Base-by-base conservation (phyloP, 2,113 vertebrate genomes). In the Melanostigma gelatinosum region DNA sequence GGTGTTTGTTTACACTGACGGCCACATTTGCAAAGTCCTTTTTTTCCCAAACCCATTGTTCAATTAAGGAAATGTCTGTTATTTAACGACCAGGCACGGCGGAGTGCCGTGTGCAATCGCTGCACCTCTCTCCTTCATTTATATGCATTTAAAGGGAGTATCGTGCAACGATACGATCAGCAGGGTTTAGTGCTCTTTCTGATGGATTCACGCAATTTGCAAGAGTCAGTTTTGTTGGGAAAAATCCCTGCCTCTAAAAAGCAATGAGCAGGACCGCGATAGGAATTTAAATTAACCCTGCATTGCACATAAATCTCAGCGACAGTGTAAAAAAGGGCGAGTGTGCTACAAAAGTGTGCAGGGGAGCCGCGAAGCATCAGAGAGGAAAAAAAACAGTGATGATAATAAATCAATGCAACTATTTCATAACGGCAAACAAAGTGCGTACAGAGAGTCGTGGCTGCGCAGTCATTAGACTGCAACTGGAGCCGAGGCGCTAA, bases 261-360 rank as follows among this genome's bases (percentile, higher is more conserved):
- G 16, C 11, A 52, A 69, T 54, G 46, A 54, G 69, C 57, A 68
- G 52, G 38, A 18, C 38, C 1, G 38, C 32, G 44, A 24, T 4
- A 71, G 27, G 40, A 63, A 82, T 70, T 83, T 62, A 81, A 79
- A 90, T 80, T 1, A 84, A 76, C 34, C 10, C 75, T 34, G 76
- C n/a, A 27, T 67, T 61, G 65, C 62, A 65, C 79, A 86, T 89
- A 75, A 82, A 87, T 91, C 78, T 85, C 54, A 11, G 18, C 46
- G 65, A 80, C 70, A 73, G n/a, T n/a, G 34, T 27, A 46, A 65
- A 48, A 64, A 52, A 79, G 44, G 67, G 40, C 32, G 38, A 72
- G 22, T 15, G 66, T 11, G 10, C 34, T 10, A 10, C 36, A 57
- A 73, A 72, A 48, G 13, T 29, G 36, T 12, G 46, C 38, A 74